Evolutionary conservation across 2,113 vertebrate genomes (phyloP).

Genomic region (Hoplias malabaricus): DNA sequence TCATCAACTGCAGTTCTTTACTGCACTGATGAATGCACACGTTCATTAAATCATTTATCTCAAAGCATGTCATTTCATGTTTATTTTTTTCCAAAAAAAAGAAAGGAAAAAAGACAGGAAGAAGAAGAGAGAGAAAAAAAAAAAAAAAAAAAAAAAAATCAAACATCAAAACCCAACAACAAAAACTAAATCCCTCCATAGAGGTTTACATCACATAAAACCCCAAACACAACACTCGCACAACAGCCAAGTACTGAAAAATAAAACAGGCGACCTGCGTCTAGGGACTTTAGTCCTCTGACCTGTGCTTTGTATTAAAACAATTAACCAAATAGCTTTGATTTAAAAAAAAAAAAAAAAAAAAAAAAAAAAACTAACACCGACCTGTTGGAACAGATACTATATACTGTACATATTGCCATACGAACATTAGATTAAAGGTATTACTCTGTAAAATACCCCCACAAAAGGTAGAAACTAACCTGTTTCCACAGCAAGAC

Average conservation of each 20-base stretch:
- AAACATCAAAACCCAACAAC: slow-evolving; percentile 42
- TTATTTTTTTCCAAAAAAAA: slow-evolving; percentile 32
- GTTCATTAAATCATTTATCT: background rate
- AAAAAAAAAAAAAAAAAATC: background rate
- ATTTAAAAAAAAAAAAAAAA: slow-evolving; percentile 49
- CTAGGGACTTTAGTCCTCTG: slow-evolving; percentile 33
- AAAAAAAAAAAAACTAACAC: slow-evolving; percentile 45
- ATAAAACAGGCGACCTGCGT: slow-evolving; percentile 35
- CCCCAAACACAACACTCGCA: slow-evolving; percentile 49
- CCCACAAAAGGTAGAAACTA: slow-evolving; percentile 51
- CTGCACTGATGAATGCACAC: slow-evolving; percentile 1
- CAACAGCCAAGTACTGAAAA: slow-evolving; percentile 50
- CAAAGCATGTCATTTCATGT: slow-evolving; percentile 27
- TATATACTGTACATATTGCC: slow-evolving; percentile 67
- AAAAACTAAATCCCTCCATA: slow-evolving; percentile 45
- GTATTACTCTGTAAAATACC: slow-evolving; percentile 58
- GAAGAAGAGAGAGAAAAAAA: background rate
- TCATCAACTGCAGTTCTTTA: slow-evolving; percentile 16
- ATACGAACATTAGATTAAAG: slow-evolving; percentile 59
- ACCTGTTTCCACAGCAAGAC: slow-evolving; percentile 48
- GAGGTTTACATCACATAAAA: slow-evolving; percentile 53
- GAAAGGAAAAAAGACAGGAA: background rate
- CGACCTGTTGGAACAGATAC: slow-evolving; percentile 53
- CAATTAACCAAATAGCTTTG: slow-evolving; percentile 41
- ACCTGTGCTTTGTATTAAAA: slow-evolving; percentile 56